Conservation (phyloP, 2,113 vertebrate genomes). For the Ictalurus furcatus region DNA sequence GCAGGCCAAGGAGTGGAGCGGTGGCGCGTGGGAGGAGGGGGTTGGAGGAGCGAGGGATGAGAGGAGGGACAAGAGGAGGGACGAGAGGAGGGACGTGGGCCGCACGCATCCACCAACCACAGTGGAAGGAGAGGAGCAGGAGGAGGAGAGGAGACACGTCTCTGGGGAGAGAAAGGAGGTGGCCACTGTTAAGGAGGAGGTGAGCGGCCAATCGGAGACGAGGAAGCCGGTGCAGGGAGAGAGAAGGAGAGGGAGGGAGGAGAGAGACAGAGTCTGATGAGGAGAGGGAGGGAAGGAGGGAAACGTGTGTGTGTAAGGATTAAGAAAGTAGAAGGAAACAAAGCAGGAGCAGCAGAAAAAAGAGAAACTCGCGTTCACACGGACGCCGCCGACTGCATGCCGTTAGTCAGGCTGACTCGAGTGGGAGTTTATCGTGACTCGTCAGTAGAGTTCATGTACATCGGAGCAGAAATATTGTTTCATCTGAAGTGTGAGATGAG, state of each 20-base stretch:
- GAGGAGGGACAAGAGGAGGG: conserved; percentile 71
- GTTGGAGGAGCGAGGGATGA: conserved; percentile 63
- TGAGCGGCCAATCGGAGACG: conserved; percentile 62
- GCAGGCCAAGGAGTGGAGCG: conserved; percentile 73
- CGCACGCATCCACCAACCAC: conserved; percentile 70
- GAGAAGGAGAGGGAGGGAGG: conserved; percentile 46
- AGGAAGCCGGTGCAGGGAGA: conserved; percentile 39
- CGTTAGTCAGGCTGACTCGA: neutral
- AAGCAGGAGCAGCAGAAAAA: conserved; percentile 8
- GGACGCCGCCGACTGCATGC: neutral
- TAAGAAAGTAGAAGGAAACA: neutral
- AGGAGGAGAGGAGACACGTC: conserved; percentile 71
- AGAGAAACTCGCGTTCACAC: neutral
- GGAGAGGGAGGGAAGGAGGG: conserved; percentile 3
- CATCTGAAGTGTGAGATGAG: neutral
- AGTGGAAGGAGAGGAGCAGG: conserved; percentile 71
- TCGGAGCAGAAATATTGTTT: neutral
- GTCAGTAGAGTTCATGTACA: too few species aligned
- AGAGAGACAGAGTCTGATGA: neutral
- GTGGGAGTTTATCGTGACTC: neutral
- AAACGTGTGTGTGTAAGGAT: conserved; percentile 22
- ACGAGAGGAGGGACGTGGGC: conserved; percentile 74
- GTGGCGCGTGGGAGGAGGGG: conserved; percentile 75
- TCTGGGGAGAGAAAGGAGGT: conserved; percentile 74
- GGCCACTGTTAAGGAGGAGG: conserved; percentile 80